A percentile compares a stretch with the other conserved stretches of the same genome.
phyloP scores from a whole-genome alignment of 2,113 vertebrate genomes.

The Serilophus lunatus region DNA sequence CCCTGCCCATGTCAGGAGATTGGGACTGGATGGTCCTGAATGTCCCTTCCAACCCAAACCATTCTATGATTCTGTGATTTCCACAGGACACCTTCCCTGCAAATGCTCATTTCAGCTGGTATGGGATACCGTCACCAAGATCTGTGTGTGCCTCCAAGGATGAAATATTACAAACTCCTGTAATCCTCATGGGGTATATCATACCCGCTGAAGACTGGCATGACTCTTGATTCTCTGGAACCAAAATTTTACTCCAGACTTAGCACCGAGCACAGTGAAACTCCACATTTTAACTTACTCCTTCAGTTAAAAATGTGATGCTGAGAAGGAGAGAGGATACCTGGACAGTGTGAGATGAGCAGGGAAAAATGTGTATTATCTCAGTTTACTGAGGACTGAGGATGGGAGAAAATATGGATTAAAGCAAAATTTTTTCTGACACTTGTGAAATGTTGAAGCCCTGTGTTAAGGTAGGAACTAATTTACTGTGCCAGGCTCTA shows the following conservation, averaged over 20 bases:
- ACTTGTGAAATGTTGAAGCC: neutral
- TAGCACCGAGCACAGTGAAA: neutral
- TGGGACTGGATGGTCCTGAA: neutral
- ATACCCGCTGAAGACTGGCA: neutral
- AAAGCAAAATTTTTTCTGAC: neutral
- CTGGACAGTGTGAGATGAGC: neutral
- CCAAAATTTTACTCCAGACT: neutral
- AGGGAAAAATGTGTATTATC: neutral
- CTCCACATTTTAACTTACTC: neutral
- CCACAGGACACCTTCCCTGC: neutral
- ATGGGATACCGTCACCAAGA: neutral
- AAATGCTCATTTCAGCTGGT: neutral
- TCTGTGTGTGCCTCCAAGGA: rapidly evolving
- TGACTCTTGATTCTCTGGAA: neutral
- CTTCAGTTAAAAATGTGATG: neutral
- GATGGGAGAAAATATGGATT: neutral
- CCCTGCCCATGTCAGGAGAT: rapidly evolving
- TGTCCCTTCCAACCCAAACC: neutral
- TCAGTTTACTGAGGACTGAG: neutral
- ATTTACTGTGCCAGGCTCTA: neutral
- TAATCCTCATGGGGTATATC: rapidly evolving
- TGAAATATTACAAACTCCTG: neutral
- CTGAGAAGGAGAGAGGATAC: neutral
- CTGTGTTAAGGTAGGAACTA: neutral
- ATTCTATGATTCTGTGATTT: neutral